Base-by-base conservation (phyloP, 2,888 invertebrate species). In the Leptopilina myrica region DNA sequence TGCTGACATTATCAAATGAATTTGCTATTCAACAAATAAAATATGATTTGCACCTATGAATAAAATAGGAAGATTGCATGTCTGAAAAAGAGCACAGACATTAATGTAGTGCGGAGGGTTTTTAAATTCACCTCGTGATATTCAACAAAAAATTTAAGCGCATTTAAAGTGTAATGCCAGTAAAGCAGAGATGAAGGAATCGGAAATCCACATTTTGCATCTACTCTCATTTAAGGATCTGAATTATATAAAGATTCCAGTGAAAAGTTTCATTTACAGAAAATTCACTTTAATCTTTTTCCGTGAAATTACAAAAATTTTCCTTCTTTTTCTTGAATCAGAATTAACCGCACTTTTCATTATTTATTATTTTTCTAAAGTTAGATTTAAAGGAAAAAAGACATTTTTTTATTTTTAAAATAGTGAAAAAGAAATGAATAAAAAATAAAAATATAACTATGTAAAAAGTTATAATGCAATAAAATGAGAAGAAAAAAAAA, bases 201-300 rank as follows among this genome's bases (percentile, higher is more conserved):
- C 56, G 56, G 73, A 73, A 73, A 56, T 53, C 33, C 56, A 26
- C 56, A 73, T 56, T 73, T 73, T 73, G 73, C 73, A 73, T 73
- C 73, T 73, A 73, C 56, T 56, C 73, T 33, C 73, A 73, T 73
- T 69, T 73, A 73, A 73, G 26, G 33, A 73, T 73, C 56, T 73
- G 73, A 73, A 73, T 73, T 26, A 53, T 33, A 33, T 56, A 56
- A 73, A 15, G 73, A 33, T 73, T 56, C n/a, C 26, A 40, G 73
- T 73, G 33, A 73, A 73, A 73, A 73, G 73, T 73, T 73, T 73
- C 56, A 33, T 49, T 3, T 20, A 53, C 11, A 33, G 33, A 56
- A 73, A 73, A 4, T n/a, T 69, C 9, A 53, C 0, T 15, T 26
- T 33, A 26, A 33, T 73, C 33, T 14, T n/a, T 20, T 33, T n/a